These are phyloP conservation scores for Typhlichthys eigenmanni DNA, from an alignment of 2,797 vertebrate genomes.

Conservation along the genomic window DNA sequence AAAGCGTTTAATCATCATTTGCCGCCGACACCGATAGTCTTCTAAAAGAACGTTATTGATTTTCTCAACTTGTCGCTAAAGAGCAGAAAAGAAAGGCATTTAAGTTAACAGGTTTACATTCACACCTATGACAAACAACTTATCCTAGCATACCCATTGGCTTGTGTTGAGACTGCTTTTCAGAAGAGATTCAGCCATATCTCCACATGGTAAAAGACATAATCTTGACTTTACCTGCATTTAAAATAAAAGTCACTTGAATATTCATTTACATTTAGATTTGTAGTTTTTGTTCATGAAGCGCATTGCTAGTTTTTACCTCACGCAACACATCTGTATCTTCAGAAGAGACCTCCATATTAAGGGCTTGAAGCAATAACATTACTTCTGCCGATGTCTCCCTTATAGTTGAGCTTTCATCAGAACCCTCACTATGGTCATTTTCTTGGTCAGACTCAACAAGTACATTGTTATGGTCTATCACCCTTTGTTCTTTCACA, in stretches of 20 bases:
- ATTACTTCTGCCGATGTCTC: constrained; percentile 65
- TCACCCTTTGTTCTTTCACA: constrained; percentile 65
- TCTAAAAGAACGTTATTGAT: constrained; percentile 61
- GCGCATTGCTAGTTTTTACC: constrained; percentile 29
- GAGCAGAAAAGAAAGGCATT: constrained; percentile 7
- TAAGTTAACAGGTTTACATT: not conserved
- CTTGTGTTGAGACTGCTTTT: constrained; percentile 59
- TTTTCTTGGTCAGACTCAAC: constrained; percentile 30
- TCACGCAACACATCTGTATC: constrained; percentile 56
- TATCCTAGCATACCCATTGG: constrained; percentile 73
- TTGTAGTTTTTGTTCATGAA: not conserved
- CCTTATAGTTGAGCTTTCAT: constrained; percentile 19
- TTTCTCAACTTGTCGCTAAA: constrained; percentile 59
- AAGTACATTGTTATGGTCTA: constrained; percentile 5
- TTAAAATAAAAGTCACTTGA: not conserved
- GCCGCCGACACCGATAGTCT: constrained; percentile 81
- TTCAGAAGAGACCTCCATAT: constrained; percentile 62
- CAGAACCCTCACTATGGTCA: constrained; percentile 17
- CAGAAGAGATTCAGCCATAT: constrained; percentile 64
- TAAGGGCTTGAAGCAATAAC: constrained; percentile 71
- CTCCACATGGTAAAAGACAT: constrained; percentile 49
- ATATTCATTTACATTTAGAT: not conserved
- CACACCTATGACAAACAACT: not conserved
- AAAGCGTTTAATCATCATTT: constrained; percentile 86
- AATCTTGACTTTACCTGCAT: constrained; percentile 69